Evolutionary conservation across 2,113 vertebrate genomes (phyloP).

Genomic region (Sclerurus mexicanus): DNA sequence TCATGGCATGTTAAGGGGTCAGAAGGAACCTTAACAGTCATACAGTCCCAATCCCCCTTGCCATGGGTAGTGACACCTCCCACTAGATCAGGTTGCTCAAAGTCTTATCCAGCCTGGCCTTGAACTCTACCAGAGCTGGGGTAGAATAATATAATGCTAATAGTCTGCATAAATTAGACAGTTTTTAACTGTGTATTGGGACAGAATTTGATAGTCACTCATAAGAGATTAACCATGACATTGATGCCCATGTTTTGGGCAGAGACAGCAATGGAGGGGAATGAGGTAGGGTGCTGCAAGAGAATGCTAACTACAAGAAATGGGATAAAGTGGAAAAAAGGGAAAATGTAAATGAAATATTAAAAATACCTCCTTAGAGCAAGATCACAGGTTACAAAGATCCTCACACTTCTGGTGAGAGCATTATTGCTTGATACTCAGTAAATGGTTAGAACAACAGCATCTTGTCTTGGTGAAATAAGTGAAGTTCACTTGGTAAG

Average conservation of each 20-base stretch:
- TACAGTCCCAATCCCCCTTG: not conserved
- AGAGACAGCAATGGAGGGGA: not conserved
- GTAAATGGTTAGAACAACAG: not conserved
- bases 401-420: not conserved
- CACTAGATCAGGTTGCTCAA: accelerated
- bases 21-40: not conserved
- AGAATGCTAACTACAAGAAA: not conserved
- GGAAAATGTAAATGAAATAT: not conserved
- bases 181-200: not conserved
- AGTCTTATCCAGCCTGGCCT: not conserved
- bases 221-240: not conserved
- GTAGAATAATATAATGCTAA: not conserved
- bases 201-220: not conserved
- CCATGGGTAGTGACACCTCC: not conserved
- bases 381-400: not conserved
- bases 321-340: not conserved
- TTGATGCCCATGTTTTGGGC: accelerated
- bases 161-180: not conserved
- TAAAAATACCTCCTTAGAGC: not conserved
- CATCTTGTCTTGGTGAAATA: not conserved
- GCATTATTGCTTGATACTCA: not conserved
- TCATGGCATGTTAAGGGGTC: not conserved
- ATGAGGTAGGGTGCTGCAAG: not conserved
- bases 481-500: not conserved
- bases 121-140: not conserved